A percentile compares a stretch with the other conserved stretches of the same genome.
Evolutionary conservation across 2,888 invertebrate genomes (phyloP).

Genomic region (Yponomeuta plumbellus): DNA sequence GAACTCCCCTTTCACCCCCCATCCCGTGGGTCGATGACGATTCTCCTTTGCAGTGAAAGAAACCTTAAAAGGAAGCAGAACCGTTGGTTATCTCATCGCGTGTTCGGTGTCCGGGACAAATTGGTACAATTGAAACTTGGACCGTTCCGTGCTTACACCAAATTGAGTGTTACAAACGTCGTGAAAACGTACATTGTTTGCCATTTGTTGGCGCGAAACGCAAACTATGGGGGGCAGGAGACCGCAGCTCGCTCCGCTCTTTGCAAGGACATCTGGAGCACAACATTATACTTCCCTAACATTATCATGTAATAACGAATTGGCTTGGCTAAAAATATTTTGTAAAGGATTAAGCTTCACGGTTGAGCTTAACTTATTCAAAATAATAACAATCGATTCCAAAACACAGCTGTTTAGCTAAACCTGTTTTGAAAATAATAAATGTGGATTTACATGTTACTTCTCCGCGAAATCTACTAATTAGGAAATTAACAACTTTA

Average conservation of each 20-base stretch:
- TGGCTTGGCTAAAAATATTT: too few relatives aligned
- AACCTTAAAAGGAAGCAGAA: neutral
- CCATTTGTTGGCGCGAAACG: neutral
- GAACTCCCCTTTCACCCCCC: too few relatives aligned
- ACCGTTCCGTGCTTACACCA: neutral
- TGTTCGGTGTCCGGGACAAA: neutral
- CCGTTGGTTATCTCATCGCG: neutral
- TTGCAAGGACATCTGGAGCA: neutral
- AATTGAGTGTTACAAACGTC: conserved; percentile 1
- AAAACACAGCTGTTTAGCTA: too few relatives aligned
- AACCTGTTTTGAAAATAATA: too few relatives aligned
- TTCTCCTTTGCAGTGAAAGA: neutral
- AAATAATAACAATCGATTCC: too few relatives aligned
- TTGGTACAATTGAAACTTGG: neutral
- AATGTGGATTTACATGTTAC: too few relatives aligned
- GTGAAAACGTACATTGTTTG: neutral
- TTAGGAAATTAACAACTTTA: too few relatives aligned
- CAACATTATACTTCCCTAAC: neutral
- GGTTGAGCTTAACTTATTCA: too few relatives aligned
- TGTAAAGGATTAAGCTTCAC: too few relatives aligned
- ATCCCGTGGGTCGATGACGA: too few relatives aligned
- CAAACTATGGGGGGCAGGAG: neutral
- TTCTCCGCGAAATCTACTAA: too few relatives aligned
- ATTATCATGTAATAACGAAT: too few relatives aligned
- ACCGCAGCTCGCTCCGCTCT: neutral